Evolutionary conservation across 1,140 invertebrate species (phyloP).

Genomic region (Eufriesea mexicana): DNA sequence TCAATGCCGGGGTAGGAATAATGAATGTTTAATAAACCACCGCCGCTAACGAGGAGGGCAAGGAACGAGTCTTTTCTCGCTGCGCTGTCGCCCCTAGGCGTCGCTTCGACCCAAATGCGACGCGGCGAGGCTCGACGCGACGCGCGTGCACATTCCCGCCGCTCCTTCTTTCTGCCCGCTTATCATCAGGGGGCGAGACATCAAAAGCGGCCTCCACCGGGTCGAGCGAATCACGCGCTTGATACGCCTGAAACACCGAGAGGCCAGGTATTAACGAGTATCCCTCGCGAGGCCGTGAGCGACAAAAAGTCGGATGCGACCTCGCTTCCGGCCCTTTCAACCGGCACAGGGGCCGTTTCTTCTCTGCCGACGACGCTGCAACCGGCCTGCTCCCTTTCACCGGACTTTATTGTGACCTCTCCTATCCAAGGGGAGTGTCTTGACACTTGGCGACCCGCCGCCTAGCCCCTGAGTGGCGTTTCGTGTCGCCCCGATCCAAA

Average conservation of each 20-base stretch:
- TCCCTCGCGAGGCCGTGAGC: not conserved
- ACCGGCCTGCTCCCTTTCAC: not conserved
- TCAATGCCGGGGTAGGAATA: constrained; percentile 6
- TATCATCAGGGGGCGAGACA: constrained; percentile 24
- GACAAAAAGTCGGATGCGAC: constrained; percentile 39
- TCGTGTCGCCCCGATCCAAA: not conserved
- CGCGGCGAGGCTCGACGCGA: not conserved
- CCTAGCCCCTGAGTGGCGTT: not conserved
- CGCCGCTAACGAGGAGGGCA: constrained; percentile 36
- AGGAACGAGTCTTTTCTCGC: constrained; percentile 12
- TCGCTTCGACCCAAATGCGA: constrained; percentile 39
- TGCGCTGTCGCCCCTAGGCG: not conserved
- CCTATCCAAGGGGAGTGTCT: not conserved
- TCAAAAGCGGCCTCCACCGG: constrained; percentile 26
- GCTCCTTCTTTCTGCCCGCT: not conserved
- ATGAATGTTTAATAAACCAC: constrained; percentile 35
- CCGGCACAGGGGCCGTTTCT: not conserved
- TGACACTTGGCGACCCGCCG: not conserved
- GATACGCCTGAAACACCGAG: constrained; percentile 14
- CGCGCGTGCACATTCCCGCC: not conserved
- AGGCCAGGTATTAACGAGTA: constrained; percentile 42
- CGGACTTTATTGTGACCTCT: constrained; percentile 15
- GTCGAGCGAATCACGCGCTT: not conserved
- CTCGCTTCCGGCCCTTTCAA: constrained; percentile 22
- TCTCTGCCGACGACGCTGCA: not conserved